phyloP scores from a whole-genome alignment of 2,113 vertebrate species.

The Lipophrys pholis region DNA sequence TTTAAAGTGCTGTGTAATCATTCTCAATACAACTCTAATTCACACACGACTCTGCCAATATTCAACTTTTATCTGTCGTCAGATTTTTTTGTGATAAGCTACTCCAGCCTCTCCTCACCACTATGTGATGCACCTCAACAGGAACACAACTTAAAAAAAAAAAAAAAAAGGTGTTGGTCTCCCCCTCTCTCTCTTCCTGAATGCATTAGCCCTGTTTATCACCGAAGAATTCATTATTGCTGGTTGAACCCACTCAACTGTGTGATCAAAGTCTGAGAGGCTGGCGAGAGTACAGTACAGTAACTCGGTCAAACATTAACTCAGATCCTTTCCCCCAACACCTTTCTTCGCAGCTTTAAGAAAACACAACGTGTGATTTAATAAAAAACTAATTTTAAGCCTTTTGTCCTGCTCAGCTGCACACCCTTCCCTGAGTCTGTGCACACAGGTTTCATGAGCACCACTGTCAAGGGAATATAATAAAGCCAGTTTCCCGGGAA shows the following conservation, averaged over 20 bases:
- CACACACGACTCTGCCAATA: no score
- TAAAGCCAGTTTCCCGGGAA: not conserved
- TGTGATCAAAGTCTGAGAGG: slow-evolving; percentile 73
- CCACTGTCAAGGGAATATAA: not conserved
- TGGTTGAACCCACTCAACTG: slow-evolving; percentile 51
- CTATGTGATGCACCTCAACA: no score
- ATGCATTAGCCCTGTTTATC: slow-evolving; percentile 47
- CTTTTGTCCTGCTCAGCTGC: not conserved
- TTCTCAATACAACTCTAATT: no score
- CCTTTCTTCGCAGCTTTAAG: not conserved
- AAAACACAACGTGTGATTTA: not conserved
- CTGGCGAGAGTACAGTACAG: slow-evolving; percentile 26
- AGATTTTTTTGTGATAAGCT: no score
- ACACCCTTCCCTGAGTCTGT: not conserved
- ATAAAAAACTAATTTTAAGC: no score
- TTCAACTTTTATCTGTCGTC: no score
- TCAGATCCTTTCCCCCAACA: not conserved
- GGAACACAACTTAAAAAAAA: no score
- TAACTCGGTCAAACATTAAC: slow-evolving; percentile 69
- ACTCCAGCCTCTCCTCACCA: no score
- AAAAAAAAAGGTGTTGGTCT: not conserved
- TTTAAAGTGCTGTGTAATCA: no score
- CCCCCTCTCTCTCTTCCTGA: slow-evolving; percentile 4
- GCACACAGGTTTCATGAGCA: no score
- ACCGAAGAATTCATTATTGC: slow-evolving; percentile 49